Base-by-base conservation (phyloP, 2,888 invertebrate genomes). In the Arge pagana region DNA sequence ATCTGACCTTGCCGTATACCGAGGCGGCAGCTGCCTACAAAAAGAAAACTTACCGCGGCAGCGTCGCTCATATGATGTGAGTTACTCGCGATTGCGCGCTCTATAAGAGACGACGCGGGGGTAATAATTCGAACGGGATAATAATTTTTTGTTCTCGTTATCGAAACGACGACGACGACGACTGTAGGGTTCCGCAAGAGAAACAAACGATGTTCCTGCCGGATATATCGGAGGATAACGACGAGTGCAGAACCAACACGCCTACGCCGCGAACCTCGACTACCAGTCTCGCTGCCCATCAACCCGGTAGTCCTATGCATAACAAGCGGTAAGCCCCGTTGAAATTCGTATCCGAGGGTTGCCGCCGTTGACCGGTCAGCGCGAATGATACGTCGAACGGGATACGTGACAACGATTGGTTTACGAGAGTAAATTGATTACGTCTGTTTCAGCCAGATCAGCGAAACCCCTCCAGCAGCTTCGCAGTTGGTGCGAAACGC, bases 51-150 rank as follows among this genome's bases (percentile, higher is more conserved):
- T 82, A 82, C 64, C 73, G 82, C 30, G 82, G 82, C 42, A 82
- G 82, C 31, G 82, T 82, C 3, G 81, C 81, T 23, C 77, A 80
- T 43, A 82, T 82, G 81, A 77, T 73, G 82, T 82, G 70, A 77
- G 78, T 71, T 13, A 4, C 8, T 15, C 13, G 13, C 21, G n/a
- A 19, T 31, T 13, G 13, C 13, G 7, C 10, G 8, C 5, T 24
- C 13, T 16, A 7, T n/a, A 10, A 19, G n/a, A n/a, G n/a, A n/a
- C n/a, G n/a, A n/a, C n/a, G n/a, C n/a, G n/a, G n/a, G n/a, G n/a
- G n/a, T n/a, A n/a, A n/a, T n/a, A n/a, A n/a, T n/a, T n/a, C n/a
- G n/a, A n/a, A n/a, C n/a, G n/a, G n/a, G n/a, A n/a, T n/a, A n/a
- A n/a, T n/a, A n/a, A n/a, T n/a, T n/a, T n/a, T n/a, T n/a, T n/a